Conservation (phyloP, 2,797 vertebrate species). For the Pseudotriccus pelzelni region DNA sequence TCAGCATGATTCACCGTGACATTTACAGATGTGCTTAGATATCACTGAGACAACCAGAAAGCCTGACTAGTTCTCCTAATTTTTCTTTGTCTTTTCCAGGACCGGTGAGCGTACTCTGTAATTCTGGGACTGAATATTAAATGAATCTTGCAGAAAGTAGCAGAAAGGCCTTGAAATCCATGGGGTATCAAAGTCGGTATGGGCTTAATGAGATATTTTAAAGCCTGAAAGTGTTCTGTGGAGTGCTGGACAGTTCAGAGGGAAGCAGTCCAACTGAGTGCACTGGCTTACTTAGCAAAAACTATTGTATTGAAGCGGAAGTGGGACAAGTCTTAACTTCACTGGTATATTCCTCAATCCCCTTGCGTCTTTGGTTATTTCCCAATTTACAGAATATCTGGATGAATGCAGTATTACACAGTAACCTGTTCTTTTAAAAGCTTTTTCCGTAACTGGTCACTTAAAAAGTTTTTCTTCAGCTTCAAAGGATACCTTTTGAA, state of each 20-base stretch:
- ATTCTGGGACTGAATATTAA: neutral
- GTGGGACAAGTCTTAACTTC: neutral
- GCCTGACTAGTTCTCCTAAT: neutral
- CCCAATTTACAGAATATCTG: neutral
- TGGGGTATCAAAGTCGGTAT: neutral
- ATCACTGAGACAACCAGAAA: neutral
- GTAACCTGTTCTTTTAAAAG: neutral
- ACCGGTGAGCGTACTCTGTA: neutral
- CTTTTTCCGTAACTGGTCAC: neutral
- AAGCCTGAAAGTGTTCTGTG: neutral
- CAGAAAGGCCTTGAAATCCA: neutral
- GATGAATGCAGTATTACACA: neutral
- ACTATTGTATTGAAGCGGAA: neutral
- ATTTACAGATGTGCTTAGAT: neutral
- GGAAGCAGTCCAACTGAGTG: neutral
- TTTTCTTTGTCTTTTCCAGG: neutral
- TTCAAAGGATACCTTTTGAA: conserved; percentile 28
- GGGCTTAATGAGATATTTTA: neutral
- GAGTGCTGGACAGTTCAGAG: neutral
- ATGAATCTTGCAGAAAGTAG: neutral
- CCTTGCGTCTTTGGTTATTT: neutral
- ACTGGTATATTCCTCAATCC: neutral
- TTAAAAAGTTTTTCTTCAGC: neutral
- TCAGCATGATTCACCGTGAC: neutral
- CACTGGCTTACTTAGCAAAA: neutral